Evolutionary conservation across 2,113 vertebrate species (phyloP).

Genomic region (Notothenia rossii): DNA sequence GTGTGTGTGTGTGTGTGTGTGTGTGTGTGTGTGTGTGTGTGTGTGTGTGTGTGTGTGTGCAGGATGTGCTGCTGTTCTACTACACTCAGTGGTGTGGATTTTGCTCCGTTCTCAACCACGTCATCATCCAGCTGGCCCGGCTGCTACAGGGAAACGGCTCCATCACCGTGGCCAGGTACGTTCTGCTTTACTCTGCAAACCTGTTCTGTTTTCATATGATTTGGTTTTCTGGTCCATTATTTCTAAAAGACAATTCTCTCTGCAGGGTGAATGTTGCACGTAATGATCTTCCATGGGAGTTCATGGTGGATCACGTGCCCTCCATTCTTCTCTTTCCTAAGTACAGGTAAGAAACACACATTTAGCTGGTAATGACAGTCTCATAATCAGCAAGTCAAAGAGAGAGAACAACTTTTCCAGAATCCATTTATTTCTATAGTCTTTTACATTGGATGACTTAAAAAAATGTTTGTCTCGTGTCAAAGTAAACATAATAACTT

Average conservation of each 20-base stretch:
- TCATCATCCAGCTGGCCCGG: constrained; percentile 93
- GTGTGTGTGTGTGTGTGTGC: constrained; percentile 31
- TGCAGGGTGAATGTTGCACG: constrained; percentile 92
- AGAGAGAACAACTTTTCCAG: neutral
- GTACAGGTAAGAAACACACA: constrained; percentile 85
- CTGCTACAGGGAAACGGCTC: constrained; percentile 86
- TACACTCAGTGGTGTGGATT: constrained; percentile 98
- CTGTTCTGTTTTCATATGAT: too few species aligned
- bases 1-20: too few species aligned
- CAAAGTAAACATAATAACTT: neutral
- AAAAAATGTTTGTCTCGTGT: neutral
- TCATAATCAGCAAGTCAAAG: neutral
- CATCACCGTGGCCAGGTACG: constrained; percentile 92
- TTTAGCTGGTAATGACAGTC: neutral
- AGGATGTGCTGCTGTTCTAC: constrained; percentile 95
- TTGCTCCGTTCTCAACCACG: constrained; percentile 92
- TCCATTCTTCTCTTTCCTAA: constrained; percentile 93
- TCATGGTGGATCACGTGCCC: constrained; percentile 96
- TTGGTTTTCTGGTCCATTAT: neutral
- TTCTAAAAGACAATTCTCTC: neutral
- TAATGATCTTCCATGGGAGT: constrained; percentile 99
- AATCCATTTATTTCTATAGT: neutral
- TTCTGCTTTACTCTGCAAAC: neutral
- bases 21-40: neutral
- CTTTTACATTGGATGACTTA: neutral